A percentile compares a stretch with the other conserved stretches of the same genome.
Conservation (phyloP, 2,888 invertebrate genomes). For the Rambutsinella grinnellia region DNA sequence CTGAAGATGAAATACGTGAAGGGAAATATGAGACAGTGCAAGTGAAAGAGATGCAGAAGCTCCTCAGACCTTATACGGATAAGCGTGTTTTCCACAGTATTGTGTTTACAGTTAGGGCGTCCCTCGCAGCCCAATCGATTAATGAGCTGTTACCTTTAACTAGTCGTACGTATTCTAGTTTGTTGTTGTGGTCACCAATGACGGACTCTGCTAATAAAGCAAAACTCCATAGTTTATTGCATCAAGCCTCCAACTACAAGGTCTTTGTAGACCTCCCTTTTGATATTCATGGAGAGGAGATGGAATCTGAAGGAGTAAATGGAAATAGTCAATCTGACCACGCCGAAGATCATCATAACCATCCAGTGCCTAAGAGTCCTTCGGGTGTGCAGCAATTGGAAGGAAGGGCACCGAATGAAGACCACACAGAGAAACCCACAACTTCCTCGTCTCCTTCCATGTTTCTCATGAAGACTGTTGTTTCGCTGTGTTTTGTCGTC, state of each 20-base stretch:
- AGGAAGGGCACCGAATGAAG: conserved; percentile 8
- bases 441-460: neutral
- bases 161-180: conserved; percentile 72
- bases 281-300: conserved; percentile 1
- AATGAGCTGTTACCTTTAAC: conserved; percentile 73
- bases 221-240: conserved; percentile 77
- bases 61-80: conserved; percentile 56
- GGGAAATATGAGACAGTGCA: conserved; percentile 70
- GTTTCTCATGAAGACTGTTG: too few relatives aligned
- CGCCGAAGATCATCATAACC: neutral
- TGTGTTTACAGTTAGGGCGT: conserved; percentile 85
- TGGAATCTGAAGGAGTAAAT: neutral
- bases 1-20: conserved; percentile 29
- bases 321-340: neutral
- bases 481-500: too few relatives aligned
- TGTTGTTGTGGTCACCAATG: conserved; percentile 85
- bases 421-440: neutral
- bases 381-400: conserved; percentile 11
- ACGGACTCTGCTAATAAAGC: conserved; percentile 78
- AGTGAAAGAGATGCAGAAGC: conserved; percentile 78
- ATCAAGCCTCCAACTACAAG: conserved; percentile 76
- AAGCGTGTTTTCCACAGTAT: conserved; percentile 72
- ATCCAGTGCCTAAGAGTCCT: neutral
- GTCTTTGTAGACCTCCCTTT: conserved; percentile 85
- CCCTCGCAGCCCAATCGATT: conserved; percentile 77